Percentiles rank a stretch among this genome's conserved stretches.
These are phyloP conservation scores for Dipus sagitta DNA, from an alignment of 2,797 vertebrate genomes.

Conservation along the genomic window DNA sequence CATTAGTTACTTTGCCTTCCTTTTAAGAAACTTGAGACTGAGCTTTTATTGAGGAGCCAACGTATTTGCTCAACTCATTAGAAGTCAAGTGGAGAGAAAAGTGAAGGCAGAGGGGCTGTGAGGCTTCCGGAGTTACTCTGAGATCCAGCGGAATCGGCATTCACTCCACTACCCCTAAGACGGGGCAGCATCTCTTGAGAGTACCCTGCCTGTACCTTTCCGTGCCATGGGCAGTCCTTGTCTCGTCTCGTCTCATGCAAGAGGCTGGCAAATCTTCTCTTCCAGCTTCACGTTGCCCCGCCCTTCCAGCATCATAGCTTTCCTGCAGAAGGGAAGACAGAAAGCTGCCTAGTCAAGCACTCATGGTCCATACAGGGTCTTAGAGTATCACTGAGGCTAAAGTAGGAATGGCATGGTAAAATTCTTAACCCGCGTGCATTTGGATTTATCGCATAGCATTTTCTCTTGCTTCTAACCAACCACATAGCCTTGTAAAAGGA, in stretches of 20 bases:
- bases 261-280: accelerated
- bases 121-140: background rate
- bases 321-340: background rate
- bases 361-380: background rate
- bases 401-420: background rate
- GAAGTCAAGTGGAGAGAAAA: background rate
- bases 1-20: slow-evolving; percentile 79
- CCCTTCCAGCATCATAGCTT: background rate
- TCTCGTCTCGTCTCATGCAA: accelerated
- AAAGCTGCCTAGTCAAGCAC: background rate
- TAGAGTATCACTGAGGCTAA: accelerated
- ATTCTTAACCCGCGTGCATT: too few relatives aligned
- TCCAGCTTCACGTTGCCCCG: too few relatives aligned
- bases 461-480: background rate
- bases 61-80: slow-evolving; percentile 66
- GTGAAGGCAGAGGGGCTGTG: background rate
- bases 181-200: background rate
- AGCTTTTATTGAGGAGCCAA: slow-evolving; percentile 58
- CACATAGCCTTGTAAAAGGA: background rate
- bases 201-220: background rate
- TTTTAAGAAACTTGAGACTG: slow-evolving; percentile 76
- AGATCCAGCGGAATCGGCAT: accelerated
- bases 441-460: background rate
- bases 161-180: accelerated
- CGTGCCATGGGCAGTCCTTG: background rate